phyloP scores from a whole-genome alignment of 2,797 vertebrate genomes.

The Eleutherodactylus coqui region DNA sequence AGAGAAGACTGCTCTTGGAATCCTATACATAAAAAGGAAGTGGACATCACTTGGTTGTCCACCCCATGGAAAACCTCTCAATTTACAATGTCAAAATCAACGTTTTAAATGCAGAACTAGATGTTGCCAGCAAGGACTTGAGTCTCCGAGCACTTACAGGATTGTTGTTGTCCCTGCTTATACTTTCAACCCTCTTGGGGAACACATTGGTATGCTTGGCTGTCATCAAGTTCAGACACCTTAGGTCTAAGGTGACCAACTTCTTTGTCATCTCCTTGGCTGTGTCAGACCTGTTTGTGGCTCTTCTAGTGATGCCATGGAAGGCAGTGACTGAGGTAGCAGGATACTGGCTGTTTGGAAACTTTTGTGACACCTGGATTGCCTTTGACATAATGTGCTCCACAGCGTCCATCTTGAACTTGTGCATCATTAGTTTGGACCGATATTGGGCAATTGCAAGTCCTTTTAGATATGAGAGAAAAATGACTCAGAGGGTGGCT shows the following conservation, averaged over 20 bases:
- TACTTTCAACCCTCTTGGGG: constrained; percentile 79
- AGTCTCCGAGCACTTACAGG: constrained; percentile 73
- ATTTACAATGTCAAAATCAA: constrained; percentile 15
- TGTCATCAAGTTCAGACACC: constrained; percentile 78
- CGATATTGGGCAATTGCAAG: constrained; percentile 83
- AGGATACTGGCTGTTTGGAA: constrained; percentile 80
- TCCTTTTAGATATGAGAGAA: constrained; percentile 78
- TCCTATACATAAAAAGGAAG: constrained; percentile 13
- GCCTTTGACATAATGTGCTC: constrained; percentile 86
- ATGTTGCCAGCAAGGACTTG: constrained; percentile 46
- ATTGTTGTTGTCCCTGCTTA: constrained; percentile 77
- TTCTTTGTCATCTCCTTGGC: constrained; percentile 83
- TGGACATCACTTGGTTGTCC: constrained; percentile 11
- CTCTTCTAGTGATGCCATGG: constrained; percentile 85
- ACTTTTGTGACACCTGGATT: constrained; percentile 83
- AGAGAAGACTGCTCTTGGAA: not conserved
- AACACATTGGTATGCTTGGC: constrained; percentile 81
- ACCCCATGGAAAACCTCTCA: constrained; percentile 45
- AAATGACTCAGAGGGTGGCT: constrained; percentile 78
- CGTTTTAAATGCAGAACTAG: constrained; percentile 47
- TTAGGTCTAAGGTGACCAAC: constrained; percentile 84
- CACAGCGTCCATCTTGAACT: constrained; percentile 83
- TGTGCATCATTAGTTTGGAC: constrained; percentile 85
- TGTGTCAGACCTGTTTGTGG: constrained; percentile 82
- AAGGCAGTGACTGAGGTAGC: constrained; percentile 76